A percentile compares a stretch with the other conserved stretches of the same genome.
These are phyloP conservation scores for Entelurus aequoreus DNA, from an alignment of 2,113 vertebrate genomes.

Conservation along the genomic window DNA sequence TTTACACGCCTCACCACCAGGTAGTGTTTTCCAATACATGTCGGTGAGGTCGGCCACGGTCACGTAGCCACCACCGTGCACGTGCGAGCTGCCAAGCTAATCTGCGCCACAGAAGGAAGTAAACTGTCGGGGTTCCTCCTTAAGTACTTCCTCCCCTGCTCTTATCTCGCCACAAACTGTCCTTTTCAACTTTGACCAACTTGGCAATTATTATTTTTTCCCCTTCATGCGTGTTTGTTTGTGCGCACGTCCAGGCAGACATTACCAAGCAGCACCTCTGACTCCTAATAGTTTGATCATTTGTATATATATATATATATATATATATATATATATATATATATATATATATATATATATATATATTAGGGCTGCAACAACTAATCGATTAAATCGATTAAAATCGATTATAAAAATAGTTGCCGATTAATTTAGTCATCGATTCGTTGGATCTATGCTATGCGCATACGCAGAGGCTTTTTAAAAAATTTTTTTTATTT, in stretches of 20 bases:
- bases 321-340: no score
- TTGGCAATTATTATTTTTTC: slow-evolving; percentile 16
- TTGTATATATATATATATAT: no score
- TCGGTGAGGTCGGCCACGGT: slow-evolving; percentile 9
- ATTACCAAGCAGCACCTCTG: slow-evolving; percentile 1
- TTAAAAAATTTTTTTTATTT: no score
- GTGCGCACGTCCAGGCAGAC: slow-evolving; percentile 17
- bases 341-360: not conserved
- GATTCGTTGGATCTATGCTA: no score
- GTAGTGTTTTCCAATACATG: slow-evolving; percentile 14
- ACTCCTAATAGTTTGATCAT: not conserved
- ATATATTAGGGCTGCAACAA: no score
- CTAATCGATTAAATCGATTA: no score
- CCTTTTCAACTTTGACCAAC: slow-evolving; percentile 36
- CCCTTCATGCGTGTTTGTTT: not conserved
- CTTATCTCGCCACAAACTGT: slow-evolving; percentile 39
- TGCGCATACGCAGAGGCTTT: no score
- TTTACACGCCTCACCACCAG: not conserved
- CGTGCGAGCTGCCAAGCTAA: slow-evolving; percentile 26
- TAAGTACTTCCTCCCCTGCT: slow-evolving; percentile 44
- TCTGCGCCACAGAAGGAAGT: slow-evolving; percentile 30
- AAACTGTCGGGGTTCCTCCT: slow-evolving; percentile 39
- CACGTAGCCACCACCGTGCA: slow-evolving; percentile 7
- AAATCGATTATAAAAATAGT: no score
- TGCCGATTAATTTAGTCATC: no score